Base-by-base conservation (phyloP, 2,888 invertebrate genomes). In the Anticlea derivata region DNA sequence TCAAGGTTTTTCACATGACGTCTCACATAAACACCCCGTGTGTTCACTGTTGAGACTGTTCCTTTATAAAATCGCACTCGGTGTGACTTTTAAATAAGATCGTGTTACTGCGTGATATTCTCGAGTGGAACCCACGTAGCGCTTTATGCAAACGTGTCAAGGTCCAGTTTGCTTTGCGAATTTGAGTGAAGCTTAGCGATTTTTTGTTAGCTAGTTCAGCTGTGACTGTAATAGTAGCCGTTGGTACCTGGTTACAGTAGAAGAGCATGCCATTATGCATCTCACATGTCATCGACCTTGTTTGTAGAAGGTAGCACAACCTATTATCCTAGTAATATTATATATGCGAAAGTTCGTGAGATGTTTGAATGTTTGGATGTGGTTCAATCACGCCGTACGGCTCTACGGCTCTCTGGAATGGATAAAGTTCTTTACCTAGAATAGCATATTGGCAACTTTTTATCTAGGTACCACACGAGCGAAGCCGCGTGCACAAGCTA, bases 81-180 rank as follows among this genome's bases (percentile, higher is more conserved):
- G 68, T 73, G 80, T 80, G 77, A 80, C 73, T 83, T 83, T 82
- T 80, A 82, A 83, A 83, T 80, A 81, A 80, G 82, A 79, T 77
- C 73, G 64, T 70, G 73, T 78, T 71, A 75, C 2, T 2, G 17
- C 17, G 65, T 70, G 66, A 66, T 70, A 65, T 78, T 69, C 76
- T 74, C n/a, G 27, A 38, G 31, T 13, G 11, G 12, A 8, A 8
- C 5, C 20, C 4, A 2, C 7, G 20, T 1, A 43, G 35, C 26
- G 20, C 43, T 41, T 26, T 47, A 27, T 47, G 11, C 11, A 6
- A 22, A 29, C 8, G 7, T 5, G 4, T 29, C 38, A 47, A 20
- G 29, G 47, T 33, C 7, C 7, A 47, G 12, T 38, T 41, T 43
- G 33, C 52, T 38, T 47, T 47, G 47, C 5, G n/a, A 33, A 24